Conservation (phyloP, 2,888 invertebrate species). For the Idaea straminata region DNA sequence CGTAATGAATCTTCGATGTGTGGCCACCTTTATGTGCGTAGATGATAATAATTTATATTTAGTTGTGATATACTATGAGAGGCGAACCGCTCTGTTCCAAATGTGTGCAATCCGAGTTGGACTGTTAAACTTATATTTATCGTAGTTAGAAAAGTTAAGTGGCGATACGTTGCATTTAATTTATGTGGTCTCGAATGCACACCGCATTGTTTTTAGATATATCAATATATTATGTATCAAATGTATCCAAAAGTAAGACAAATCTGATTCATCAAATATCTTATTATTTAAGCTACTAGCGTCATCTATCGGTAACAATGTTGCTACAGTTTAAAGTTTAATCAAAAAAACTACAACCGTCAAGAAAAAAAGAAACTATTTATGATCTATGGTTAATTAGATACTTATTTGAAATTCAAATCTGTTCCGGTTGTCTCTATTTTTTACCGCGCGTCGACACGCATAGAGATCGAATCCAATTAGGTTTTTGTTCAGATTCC, state of each 20-base stretch:
- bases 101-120: conserved; percentile 65
- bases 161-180: conserved; percentile 73
- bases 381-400: too few species aligned
- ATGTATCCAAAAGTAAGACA: too few species aligned
- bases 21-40: conserved; percentile 41
- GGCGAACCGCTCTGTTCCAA: conserved; percentile 57
- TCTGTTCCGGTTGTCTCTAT: conserved; percentile 12
- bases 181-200: conserved; percentile 47
- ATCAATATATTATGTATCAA: too few species aligned
- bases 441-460: conserved; percentile 10
- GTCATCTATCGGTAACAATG: too few species aligned
- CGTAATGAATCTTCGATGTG: not conserved
- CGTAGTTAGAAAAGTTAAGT: conserved; percentile 75
- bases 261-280: too few species aligned
- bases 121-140: conserved; percentile 61
- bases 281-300: too few species aligned
- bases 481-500: conserved; percentile 1
- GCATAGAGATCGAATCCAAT: conserved; percentile 1
- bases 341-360: too few species aligned
- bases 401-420: conserved; percentile 28
- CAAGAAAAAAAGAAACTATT: too few species aligned
- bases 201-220: conserved; percentile 38
- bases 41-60: conserved; percentile 59
- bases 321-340: too few species aligned
- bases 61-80: conserved; percentile 68